Base-by-base conservation (phyloP, 2,113 vertebrate species). In the Hemicordylus capensis region DNA sequence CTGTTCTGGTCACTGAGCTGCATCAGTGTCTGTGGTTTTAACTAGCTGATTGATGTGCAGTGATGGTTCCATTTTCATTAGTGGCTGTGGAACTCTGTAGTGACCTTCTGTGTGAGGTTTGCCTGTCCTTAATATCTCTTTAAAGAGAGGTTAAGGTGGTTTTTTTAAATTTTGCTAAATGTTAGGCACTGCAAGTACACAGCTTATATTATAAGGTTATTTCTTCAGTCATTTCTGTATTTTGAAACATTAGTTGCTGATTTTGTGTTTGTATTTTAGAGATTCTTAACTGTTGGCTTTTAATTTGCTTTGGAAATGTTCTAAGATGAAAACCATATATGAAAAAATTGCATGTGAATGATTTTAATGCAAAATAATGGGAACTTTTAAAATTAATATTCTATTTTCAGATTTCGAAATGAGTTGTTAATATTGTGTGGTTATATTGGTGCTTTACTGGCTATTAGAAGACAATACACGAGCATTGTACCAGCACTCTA, bases 401-500 rank as follows among this genome's bases (percentile, higher is more conserved):
- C 74, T 80, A 15, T 95, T 90, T 94, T 22, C 76, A 99, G 99
- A 92, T 95, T 94, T 58, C 97, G 98, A 59, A 99, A 99, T 89
- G 98, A 99, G 92, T 93, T 99, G 91, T 94, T 99, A 83, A 98
- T 99, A 93, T 92, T 99, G 22, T 98, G 97, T 92, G 99, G 99
- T 59, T 99, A 99, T 2, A 14, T 95, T 37, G 99, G 98, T 72
- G 98, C 97, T n/a, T 94, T 99, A 73, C 93, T 98, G 85, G 98
- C 99, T 85, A 97, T 99, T 85, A 95, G 97, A 88, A 97, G 98
- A 90, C 96, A 97, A 24, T 99, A 99, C 92, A 95, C 89, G 78
- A 98, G 97, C 92, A 98, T 99, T n/a, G 97, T 99, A 20, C 98
- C 99, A 59, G 98, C 98, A 54, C 97, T 99, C 74, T 99, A 99